These are phyloP conservation scores for Trichacis sp. DNA, from an alignment of 2,888 invertebrate genomes.

Conservation along the genomic window DNA sequence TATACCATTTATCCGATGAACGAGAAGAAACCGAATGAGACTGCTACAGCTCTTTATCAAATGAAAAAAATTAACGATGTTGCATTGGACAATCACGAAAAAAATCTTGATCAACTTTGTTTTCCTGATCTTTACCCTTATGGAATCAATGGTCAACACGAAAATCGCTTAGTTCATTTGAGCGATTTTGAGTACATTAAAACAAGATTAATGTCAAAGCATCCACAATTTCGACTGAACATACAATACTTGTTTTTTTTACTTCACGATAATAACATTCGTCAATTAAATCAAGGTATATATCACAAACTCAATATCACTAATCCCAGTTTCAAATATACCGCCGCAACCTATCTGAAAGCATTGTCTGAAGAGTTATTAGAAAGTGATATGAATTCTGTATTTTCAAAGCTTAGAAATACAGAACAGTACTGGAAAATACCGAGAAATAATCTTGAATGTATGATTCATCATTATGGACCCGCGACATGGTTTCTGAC, in stretches of 20 bases:
- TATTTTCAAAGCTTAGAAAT: constrained; percentile 40
- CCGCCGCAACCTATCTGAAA: constrained; percentile 15
- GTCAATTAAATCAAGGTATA: too few species aligned
- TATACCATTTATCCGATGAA: too few species aligned
- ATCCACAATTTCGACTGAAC: constrained; percentile 48
- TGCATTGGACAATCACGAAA: too few species aligned
- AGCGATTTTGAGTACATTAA: constrained; percentile 45
- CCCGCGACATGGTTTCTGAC: too few species aligned
- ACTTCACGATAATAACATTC: constrained; percentile 46
- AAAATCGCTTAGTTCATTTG: constrained; percentile 27
- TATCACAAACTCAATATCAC: constrained; percentile 24
- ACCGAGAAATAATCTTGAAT: too few species aligned
- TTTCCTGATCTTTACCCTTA: constrained; percentile 44
- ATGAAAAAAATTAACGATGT: too few species aligned
- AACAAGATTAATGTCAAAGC: constrained; percentile 43
- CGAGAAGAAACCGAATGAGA: too few species aligned
- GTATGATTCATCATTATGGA: too few species aligned
- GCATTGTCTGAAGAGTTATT: constrained; percentile 13
- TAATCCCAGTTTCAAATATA: constrained; percentile 15
- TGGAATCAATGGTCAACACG: constrained; percentile 35
- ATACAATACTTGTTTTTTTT: constrained; percentile 49
- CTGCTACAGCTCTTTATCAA: too few species aligned
- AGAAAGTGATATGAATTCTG: constrained; percentile 23
- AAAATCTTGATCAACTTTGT: constrained; percentile 39
- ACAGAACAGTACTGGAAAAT: constrained; percentile 42